phyloP scores from a whole-genome alignment of 2,888 invertebrate genomes.

The Athripsodes cinereus region DNA sequence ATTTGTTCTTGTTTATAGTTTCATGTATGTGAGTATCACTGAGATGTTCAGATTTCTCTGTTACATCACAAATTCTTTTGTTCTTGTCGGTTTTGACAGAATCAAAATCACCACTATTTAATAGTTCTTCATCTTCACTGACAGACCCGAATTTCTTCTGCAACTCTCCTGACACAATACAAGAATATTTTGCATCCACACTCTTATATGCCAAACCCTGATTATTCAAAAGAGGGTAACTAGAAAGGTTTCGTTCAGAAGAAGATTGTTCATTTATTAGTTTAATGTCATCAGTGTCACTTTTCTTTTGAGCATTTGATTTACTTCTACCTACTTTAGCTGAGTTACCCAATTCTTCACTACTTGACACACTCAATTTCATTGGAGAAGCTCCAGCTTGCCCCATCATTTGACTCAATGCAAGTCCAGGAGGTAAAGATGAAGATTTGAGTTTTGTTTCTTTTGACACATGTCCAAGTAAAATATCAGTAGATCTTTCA shows the following conservation, averaged over 20 bases:
- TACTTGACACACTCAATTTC: slow-evolving; percentile 49
- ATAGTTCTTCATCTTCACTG: slow-evolving; percentile 28
- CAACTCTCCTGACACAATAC: slow-evolving; percentile 19
- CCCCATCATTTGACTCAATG: slow-evolving; percentile 46
- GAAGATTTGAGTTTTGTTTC: slow-evolving; percentile 58
- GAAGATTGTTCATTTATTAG: slow-evolving; percentile 34
- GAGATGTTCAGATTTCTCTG: slow-evolving; percentile 9
- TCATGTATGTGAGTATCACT: slow-evolving; percentile 19
- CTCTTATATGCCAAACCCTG: slow-evolving; percentile 8
- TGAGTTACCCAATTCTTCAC: slow-evolving; percentile 40
- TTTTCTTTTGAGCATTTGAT: slow-evolving; percentile 47
- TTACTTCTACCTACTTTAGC: slow-evolving; percentile 45
- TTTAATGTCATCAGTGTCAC: slow-evolving; percentile 42
- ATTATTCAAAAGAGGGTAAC: slow-evolving; percentile 9
- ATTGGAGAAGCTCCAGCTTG: slow-evolving; percentile 46
- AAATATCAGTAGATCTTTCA: slow-evolving; percentile 20
- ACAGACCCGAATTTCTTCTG: slow-evolving; percentile 26
- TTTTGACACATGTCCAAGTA: slow-evolving; percentile 34
- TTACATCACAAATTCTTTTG: slow-evolving; percentile 18
- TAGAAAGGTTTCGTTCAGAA: slow-evolving; percentile 35
- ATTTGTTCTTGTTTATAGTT: slow-evolving; percentile 20
- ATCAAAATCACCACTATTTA: slow-evolving; percentile 34
- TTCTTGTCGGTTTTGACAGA: slow-evolving; percentile 31
- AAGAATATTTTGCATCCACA: slow-evolving; percentile 20
- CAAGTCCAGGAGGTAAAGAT: slow-evolving; percentile 57